These are phyloP conservation scores for Echinometra lucunter DNA, from an alignment of 53 echinoderm and acorn worm species.

Conservation along the genomic window DNA sequence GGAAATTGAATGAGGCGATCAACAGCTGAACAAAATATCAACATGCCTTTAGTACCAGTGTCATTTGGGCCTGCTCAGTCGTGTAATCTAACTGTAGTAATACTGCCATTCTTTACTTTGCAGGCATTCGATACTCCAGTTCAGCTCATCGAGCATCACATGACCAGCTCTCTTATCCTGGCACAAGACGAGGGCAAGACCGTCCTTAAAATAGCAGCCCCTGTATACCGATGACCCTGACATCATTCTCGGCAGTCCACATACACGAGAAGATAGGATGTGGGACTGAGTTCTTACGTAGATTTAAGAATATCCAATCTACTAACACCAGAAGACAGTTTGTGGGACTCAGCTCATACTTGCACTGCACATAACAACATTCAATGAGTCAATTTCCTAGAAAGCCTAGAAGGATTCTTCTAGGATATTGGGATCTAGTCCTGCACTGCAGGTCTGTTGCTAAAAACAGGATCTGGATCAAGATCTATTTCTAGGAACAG, in stretches of 20 bases:
- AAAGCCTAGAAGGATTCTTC: not conserved
- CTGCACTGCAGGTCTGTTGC: no score
- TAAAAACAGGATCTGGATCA: not conserved
- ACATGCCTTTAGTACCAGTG: no score
- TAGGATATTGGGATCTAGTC: no score
- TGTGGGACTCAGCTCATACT: not conserved
- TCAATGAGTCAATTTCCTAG: not conserved
- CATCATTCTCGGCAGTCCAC: not conserved
- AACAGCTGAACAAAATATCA: no score
- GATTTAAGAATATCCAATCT: not conserved
- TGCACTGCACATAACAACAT: not conserved
- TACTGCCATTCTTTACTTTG: not conserved
- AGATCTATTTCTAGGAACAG: not conserved
- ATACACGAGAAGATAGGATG: not conserved
- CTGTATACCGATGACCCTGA: conserved; percentile 74
- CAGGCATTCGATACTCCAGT: conserved; percentile 82
- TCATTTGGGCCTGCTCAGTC: no score
- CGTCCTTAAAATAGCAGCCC: conserved; percentile 74
- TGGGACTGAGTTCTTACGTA: not conserved
- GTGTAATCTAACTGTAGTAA: no score
- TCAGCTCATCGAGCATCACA: conserved; percentile 84
- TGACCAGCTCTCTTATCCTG: conserved; percentile 80
- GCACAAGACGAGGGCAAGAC: conserved; percentile 84
- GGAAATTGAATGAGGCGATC: no score
- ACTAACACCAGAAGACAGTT: not conserved